Evolutionary conservation across 2,888 invertebrate genomes (phyloP), one percentile per base, ranked within the genome.

Genomic region (Arge pagana): DNA sequence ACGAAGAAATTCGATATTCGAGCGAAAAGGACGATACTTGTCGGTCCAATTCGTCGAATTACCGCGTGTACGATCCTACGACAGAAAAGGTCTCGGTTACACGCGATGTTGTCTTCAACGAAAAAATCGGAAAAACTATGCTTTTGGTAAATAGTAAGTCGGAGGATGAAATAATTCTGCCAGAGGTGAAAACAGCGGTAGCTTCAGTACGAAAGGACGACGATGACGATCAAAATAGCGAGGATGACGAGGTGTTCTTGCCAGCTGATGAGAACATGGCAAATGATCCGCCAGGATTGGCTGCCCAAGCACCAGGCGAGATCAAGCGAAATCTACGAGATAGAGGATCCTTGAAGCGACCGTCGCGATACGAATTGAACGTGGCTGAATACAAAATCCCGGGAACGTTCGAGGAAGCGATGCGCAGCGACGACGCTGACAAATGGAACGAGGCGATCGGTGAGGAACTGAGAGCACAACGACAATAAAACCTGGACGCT

Each of bases 31-130:
- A 48, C 50, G 52, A 31, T 50, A 1, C 48, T 55, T 11, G 55
- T 55, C 5, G 57, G 53, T 3, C 56, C 3, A 41, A 60, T 21
- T 57, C 55, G 1, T 43, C 57, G 18, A 57, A 57, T 15, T 55
- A 57, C 37, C 48, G 57, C 1, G 28, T 57, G 0, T 55, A 33
- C 21, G 52, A 55, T 24, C 48, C 53, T 8, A 28, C 16, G 16
- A 8, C 30, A 2, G 49, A 45, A 16, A 56, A 52, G 8, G 52
- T 54, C 11, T 23, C 48, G 24, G 40, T 40, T 15, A 26, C 40
- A n/a, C n/a, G 40, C 3, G 26, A 40, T 2, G 40, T 26, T 7
- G 13, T 48, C 1, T 51, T 56, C 16, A 36, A 33, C 19, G 52
- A 52, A 16, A 28, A n/a, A 28, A 35, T 48, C 24, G 37, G 41